Percentiles rank a stretch among this genome's conserved stretches.
These are phyloP conservation scores for Microcebus griseorufus DNA, from an alignment of 2,113 vertebrate species.

Conservation along the genomic window DNA sequence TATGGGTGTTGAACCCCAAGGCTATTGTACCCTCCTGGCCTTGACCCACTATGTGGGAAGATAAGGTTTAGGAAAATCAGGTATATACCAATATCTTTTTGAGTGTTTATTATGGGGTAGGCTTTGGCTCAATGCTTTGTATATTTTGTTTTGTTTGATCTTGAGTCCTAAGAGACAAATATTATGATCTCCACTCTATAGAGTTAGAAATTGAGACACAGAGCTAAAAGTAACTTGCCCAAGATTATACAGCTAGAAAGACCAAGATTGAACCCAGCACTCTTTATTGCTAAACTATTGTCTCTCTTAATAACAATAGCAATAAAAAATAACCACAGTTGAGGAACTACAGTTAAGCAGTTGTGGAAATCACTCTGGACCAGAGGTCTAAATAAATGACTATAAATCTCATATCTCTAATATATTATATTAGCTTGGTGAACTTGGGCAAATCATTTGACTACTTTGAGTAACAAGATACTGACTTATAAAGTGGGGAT, in stretches of 20 bases:
- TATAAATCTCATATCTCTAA: neutral
- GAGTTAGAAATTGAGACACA: neutral
- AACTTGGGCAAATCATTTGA: neutral
- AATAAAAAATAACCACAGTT: neutral
- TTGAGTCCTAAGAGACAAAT: neutral
- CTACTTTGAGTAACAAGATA: neutral
- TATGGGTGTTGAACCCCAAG: neutral
- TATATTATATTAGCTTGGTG: neutral
- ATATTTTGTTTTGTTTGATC: neutral
- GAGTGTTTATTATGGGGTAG: neutral
- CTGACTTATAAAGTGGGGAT: neutral
- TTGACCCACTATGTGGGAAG: neutral
- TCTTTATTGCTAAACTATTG: neutral
- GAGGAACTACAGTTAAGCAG: neutral
- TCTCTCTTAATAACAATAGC: neutral
- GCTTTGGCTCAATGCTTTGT: neutral
- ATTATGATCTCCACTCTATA: neutral
- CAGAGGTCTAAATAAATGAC: neutral
- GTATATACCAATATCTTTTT: neutral
- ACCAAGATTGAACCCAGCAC: neutral
- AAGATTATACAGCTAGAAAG: neutral
- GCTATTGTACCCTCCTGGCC: neutral
- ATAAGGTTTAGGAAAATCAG: neutral
- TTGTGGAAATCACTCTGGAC: conserved; percentile 1
- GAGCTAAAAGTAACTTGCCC: neutral